phyloP scores from a whole-genome alignment of 2,888 invertebrate species.

The Leistus spinibarbis region DNA sequence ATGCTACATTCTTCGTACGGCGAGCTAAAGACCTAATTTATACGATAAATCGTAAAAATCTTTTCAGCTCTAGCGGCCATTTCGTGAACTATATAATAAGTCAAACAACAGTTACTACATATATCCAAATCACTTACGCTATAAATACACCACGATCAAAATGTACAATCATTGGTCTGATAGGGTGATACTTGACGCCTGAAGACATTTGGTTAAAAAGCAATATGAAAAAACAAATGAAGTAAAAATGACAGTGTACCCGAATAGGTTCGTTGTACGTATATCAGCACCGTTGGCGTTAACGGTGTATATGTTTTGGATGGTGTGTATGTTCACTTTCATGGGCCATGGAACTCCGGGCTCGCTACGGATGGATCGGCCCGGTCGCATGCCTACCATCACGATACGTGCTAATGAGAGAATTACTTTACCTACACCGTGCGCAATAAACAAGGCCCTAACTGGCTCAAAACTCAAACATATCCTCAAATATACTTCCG shows the following conservation, averaged over 20 bases:
- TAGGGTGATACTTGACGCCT: slow-evolving; percentile 1
- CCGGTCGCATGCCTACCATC: slow-evolving; percentile 13
- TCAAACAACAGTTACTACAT: background rate
- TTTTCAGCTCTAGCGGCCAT: too few species aligned
- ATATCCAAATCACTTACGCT: background rate
- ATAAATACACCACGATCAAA: background rate
- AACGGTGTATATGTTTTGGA: slow-evolving; percentile 1
- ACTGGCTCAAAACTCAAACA: background rate
- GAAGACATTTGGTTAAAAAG: slow-evolving; percentile 14
- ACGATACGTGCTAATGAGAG: slow-evolving; percentile 11
- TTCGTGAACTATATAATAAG: too few species aligned
- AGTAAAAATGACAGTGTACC: slow-evolving; percentile 18
- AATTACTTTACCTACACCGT: background rate
- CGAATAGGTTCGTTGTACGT: slow-evolving; percentile 42
- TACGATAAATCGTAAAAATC: too few species aligned
- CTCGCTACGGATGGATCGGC: slow-evolving; percentile 32
- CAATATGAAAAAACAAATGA: slow-evolving; percentile 35
- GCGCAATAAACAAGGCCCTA: background rate
- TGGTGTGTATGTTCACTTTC: slow-evolving; percentile 45
- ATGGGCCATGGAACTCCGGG: slow-evolving; percentile 45
- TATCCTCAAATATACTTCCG: background rate
- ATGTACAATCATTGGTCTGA: slow-evolving; percentile 4
- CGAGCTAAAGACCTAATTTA: too few species aligned
- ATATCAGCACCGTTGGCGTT: background rate
- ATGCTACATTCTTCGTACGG: too few species aligned